phyloP scores from a whole-genome alignment of 2,113 vertebrate genomes.

The Plecturocebus donacophilus region DNA sequence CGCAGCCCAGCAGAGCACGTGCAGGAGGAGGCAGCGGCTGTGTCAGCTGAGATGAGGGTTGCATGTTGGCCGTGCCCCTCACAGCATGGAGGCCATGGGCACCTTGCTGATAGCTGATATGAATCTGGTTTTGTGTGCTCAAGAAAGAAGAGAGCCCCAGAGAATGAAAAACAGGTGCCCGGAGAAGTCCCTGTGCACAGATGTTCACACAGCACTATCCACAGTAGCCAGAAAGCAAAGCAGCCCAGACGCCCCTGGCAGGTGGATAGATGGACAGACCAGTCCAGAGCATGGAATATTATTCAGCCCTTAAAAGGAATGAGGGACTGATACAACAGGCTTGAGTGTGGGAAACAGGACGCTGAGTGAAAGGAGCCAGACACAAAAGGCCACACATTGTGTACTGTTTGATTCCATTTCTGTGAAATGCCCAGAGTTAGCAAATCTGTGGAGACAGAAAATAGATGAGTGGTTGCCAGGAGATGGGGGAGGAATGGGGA shows the following conservation, averaged over 20 bases:
- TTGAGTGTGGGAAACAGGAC: accelerated
- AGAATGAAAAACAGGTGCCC: accelerated
- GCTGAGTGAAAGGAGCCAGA: too few relatives aligned
- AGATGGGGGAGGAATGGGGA: background rate
- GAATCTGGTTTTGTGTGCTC: background rate
- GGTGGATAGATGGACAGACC: background rate
- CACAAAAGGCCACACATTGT: background rate
- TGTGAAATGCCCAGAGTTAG: background rate
- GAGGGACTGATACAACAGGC: accelerated
- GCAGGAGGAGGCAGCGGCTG: background rate
- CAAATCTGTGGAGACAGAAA: background rate
- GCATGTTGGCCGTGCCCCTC: accelerated
- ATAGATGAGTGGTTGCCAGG: background rate
- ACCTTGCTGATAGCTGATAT: accelerated
- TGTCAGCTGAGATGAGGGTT: background rate
- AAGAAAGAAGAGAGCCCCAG: accelerated
- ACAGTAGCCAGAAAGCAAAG: background rate
- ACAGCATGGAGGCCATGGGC: accelerated
- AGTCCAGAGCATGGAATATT: accelerated
- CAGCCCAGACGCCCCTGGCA: background rate
- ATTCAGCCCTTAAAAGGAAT: accelerated
- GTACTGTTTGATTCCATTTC: background rate
- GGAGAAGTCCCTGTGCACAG: accelerated
- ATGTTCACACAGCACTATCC: accelerated
- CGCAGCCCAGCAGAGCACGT: background rate